phyloP scores from a whole-genome alignment of 1,140 invertebrate species.

The Hestina assimilis region DNA sequence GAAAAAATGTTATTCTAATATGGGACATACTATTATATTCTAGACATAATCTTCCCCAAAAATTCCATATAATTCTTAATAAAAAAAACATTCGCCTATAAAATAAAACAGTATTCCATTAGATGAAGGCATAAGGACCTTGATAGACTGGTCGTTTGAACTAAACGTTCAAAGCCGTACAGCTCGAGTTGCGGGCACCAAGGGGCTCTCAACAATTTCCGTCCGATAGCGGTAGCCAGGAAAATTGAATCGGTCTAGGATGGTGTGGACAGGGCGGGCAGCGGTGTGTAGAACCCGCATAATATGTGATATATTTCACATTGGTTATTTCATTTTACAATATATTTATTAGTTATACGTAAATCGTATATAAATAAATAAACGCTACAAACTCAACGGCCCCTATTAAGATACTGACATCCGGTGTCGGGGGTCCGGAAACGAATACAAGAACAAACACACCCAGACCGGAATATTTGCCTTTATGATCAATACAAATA shows the following conservation, averaged over 20 bases:
- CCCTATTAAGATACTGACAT: too few relatives aligned
- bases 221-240: conserved; percentile 32
- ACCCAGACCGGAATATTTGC: too few relatives aligned
- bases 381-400: too few relatives aligned
- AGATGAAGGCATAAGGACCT: conserved; percentile 5
- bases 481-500: too few relatives aligned
- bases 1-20: too few relatives aligned
- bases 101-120: background rate
- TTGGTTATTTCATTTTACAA: background rate
- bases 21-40: too few relatives aligned
- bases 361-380: too few relatives aligned
- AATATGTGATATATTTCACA: background rate
- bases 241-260: conserved; percentile 37
- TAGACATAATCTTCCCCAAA: too few relatives aligned
- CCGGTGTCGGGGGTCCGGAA: too few relatives aligned
- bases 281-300: conserved; percentile 3
- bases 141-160: conserved; percentile 10
- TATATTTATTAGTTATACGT: background rate
- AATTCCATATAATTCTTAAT: background rate
- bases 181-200: conserved; percentile 24
- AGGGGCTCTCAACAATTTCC: conserved; percentile 43
- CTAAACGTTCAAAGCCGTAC: conserved; percentile 10
- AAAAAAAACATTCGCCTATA: background rate
- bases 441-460: too few relatives aligned
- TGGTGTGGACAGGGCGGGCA: conserved; percentile 5